phyloP scores from a whole-genome alignment of 92 coral and sea anemone species.

The Phenganax marumi region DNA sequence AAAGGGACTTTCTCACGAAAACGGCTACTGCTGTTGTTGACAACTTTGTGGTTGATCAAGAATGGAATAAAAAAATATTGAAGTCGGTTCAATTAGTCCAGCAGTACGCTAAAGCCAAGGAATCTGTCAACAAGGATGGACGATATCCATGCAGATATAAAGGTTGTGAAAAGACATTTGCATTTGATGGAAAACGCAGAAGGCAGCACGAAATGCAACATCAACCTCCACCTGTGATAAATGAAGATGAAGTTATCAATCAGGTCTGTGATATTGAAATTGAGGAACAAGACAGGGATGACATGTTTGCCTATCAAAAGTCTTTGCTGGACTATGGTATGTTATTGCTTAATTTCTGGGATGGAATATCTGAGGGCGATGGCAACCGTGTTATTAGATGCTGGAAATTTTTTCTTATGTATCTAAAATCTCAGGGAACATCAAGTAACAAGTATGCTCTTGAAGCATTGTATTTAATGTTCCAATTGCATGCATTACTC shows the following conservation, averaged over 20 bases:
- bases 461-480: constrained; percentile 18
- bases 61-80: constrained; percentile 12
- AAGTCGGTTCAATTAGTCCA: constrained; percentile 14
- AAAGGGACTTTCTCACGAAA: constrained; percentile 55
- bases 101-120: constrained; percentile 30
- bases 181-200: constrained; percentile 62
- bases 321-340: constrained; percentile 68
- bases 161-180: constrained; percentile 67
- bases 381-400: constrained; percentile 22
- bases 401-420: constrained; percentile 14
- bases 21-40: constrained; percentile 31
- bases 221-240: constrained; percentile 55
- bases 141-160: constrained; percentile 48
- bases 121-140: constrained; percentile 21
- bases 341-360: constrained; percentile 60
- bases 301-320: constrained; percentile 70
- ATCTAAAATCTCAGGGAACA: constrained; percentile 9
- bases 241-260: constrained; percentile 16
- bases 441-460: constrained; percentile 8
- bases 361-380: constrained; percentile 13
- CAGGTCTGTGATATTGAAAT: background rate
- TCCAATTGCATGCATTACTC: constrained; percentile 2
- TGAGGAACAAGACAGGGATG: constrained; percentile 55
- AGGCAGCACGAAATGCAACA: constrained; percentile 70
- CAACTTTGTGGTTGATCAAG: constrained; percentile 10